A percentile compares a stretch with the other conserved stretches of the same genome.
phyloP scores from a whole-genome alignment of 2,797 vertebrate genomes.

The Syngnathus rostellatus region DNA sequence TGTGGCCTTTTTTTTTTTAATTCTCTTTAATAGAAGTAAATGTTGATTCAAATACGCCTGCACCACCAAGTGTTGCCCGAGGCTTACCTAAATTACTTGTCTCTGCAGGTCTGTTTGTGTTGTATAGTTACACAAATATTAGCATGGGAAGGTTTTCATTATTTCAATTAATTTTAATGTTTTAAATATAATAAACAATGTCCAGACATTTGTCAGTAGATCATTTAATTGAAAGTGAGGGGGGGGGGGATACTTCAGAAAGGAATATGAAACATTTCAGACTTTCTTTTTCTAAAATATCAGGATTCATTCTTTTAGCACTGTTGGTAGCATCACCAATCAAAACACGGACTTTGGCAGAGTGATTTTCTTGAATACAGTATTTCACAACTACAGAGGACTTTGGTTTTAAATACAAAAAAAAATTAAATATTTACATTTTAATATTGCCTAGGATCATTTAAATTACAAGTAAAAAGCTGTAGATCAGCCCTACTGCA shows the following conservation, averaged over 20 bases:
- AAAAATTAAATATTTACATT: slow-evolving; percentile 51
- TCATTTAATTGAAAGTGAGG: background rate
- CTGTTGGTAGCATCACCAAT: background rate
- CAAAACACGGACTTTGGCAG: background rate
- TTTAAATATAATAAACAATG: background rate
- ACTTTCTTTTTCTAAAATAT: background rate
- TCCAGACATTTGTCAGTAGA: background rate
- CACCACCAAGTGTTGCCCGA: background rate
- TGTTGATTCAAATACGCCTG: background rate
- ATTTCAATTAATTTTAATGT: too few species aligned
- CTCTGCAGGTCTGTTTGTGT: slow-evolving; percentile 1
- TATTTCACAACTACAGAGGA: slow-evolving; percentile 36
- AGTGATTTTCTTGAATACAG: slow-evolving; percentile 44
- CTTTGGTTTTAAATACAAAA: slow-evolving; percentile 49
- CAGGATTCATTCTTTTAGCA: background rate
- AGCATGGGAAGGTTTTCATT: too few species aligned
- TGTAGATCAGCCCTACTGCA: slow-evolving; percentile 21
- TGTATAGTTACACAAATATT: background rate
- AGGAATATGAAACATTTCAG: background rate
- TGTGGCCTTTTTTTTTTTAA: background rate
- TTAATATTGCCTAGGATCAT: slow-evolving; percentile 33
- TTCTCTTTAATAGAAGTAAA: background rate
- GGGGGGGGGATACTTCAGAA: background rate
- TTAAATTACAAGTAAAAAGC: slow-evolving; percentile 43
- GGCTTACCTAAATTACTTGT: background rate